Evolutionary conservation across 2,888 invertebrate genomes (phyloP), one percentile per base, ranked within the genome.

Genomic region (Netelia fuscicornis): DNA sequence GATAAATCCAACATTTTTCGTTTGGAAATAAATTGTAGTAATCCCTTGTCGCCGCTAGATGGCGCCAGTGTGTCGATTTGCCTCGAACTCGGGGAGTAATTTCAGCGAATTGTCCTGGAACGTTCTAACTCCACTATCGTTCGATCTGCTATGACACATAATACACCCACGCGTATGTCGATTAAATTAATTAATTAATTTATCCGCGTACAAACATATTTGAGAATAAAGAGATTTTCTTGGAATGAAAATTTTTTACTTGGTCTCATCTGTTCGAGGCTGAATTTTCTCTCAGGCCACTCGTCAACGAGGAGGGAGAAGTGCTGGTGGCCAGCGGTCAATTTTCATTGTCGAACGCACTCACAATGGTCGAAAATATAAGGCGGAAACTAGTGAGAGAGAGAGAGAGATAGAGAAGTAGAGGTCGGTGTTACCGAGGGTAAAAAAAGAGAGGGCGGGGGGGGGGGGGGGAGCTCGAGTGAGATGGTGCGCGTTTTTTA

Each of bases 281-380:
- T 44, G 6, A 11, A 11, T 17, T 54, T 68, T 25, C 48, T 74
- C n/a, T 20, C 30, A 9, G 52, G n/a, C n/a, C 62, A 37, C 48
- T 23, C 44, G 11, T 72, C 44, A 23, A 37, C 11, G 30, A 42
- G 52, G 6, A 52, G 71, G 64, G 20, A 23, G 68, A 17, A 17
- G 60, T 48, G 78, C 84, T 81, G 72, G 81, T 84, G 78, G 67
- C 78, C 64, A 58, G 54, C 23, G 62, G 17, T 64, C 65, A 13
- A 74, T 64, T 81, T 78, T 84, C 80, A 81, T 81, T 75, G 80
- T 76, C 20, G 58, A 56, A 25, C 52, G 65, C 10, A 6, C 62
- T 56, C 17, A 83, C 72, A 84, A 84, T 81, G 81, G 77, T 20
- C 20, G 71, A 71, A 62, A 81, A 72, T n/a, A 68, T 13, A 25